Conservation (phyloP, 2,113 vertebrate species). For the Gadus chalcogrammus region DNA sequence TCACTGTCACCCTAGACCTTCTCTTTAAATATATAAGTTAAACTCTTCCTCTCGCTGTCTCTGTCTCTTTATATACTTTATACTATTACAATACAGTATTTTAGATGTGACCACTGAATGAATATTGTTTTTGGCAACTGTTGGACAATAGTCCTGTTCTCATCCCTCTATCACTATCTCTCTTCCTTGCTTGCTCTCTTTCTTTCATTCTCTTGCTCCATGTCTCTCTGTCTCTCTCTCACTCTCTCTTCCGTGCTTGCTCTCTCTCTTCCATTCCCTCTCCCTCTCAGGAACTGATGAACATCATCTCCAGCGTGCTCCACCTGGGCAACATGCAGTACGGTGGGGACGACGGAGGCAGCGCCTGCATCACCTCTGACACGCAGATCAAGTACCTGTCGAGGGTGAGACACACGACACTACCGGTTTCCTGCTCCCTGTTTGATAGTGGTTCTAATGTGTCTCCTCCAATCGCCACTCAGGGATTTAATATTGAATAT, state of each 20-base stretch:
- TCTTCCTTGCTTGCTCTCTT: constrained; percentile 3
- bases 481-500: not conserved
- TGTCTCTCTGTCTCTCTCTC: not conserved
- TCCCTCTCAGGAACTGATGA: constrained; percentile 84
- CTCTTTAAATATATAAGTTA: no score
- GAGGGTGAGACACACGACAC: constrained; percentile 72
- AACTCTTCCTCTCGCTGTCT: no score
- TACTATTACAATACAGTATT: no score
- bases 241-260: not conserved
- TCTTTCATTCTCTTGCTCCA: constrained; percentile 12
- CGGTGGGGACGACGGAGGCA: constrained; percentile 82
- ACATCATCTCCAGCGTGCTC: constrained; percentile 91
- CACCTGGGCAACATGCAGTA: constrained; percentile 96
- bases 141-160: no score
- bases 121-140: no score
- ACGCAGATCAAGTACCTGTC: constrained; percentile 94
- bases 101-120: no score
- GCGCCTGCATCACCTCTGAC: constrained; percentile 85
- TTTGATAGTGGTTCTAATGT: not conserved
- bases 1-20: no score
- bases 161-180: no score
- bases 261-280: not conserved
- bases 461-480: not conserved
- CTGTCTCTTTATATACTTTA: no score
- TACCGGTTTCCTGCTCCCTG: no score